Evolutionary conservation across 2,888 invertebrate genomes (phyloP).

Genomic region (Didymodactylos carnosus): DNA sequence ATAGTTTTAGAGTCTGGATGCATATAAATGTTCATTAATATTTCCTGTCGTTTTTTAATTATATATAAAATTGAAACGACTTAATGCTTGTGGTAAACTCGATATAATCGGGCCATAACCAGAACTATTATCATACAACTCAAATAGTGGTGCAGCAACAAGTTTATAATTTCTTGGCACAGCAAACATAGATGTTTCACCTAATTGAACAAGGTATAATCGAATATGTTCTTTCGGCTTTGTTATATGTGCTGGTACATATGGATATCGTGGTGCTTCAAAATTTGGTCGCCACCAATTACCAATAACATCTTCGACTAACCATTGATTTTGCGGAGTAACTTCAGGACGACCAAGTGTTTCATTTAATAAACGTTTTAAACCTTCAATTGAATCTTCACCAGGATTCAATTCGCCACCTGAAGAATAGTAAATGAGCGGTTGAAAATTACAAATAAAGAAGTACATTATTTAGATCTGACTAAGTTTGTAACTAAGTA

Average conservation of each 20-base stretch:
- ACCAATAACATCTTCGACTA: constrained; percentile 78
- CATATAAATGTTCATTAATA: no score
- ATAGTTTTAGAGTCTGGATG: no score
- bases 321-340: constrained; percentile 78
- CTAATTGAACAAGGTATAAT: constrained; percentile 76
- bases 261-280: constrained; percentile 97
- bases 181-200: constrained; percentile 89
- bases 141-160: constrained; percentile 93
- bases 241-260: constrained; percentile 95
- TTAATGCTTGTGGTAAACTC: constrained; percentile 83
- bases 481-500: no score
- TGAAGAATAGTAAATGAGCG: no score
- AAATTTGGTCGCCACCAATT: constrained; percentile 99
- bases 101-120: constrained; percentile 98
- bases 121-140: constrained; percentile 92
- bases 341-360: constrained; percentile 71
- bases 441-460: no score
- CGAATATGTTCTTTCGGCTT: constrained; percentile 95
- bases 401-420: constrained; percentile 82
- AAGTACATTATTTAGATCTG: no score
- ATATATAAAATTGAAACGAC: constrained; percentile 44
- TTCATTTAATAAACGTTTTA: constrained; percentile 67
- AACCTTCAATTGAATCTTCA: constrained; percentile 78
- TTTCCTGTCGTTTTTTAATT: no score
- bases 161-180: constrained; percentile 98